Conservation (phyloP, 2,113 vertebrate species). For the Lophura nycthemera region DNA sequence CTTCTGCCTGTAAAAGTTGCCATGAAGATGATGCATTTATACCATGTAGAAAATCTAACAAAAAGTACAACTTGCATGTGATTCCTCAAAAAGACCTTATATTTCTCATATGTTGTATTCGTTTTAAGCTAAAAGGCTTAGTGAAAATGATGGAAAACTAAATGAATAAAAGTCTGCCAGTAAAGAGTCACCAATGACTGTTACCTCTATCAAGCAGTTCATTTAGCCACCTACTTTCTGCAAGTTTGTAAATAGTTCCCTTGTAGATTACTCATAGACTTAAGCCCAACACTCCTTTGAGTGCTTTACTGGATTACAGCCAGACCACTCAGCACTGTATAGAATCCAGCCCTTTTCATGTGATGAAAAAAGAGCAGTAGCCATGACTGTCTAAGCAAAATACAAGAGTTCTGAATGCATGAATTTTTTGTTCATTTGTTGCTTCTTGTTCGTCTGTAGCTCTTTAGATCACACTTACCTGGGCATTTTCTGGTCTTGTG, state of each 20-base stretch:
- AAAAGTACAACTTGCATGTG: background rate
- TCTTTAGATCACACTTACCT: background rate
- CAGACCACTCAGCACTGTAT: background rate
- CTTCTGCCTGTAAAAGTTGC: background rate
- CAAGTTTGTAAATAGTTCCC: background rate
- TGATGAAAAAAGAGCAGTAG: background rate
- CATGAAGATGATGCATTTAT: background rate
- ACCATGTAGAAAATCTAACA: background rate
- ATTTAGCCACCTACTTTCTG: background rate
- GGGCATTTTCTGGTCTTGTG: background rate
- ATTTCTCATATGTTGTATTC: background rate
- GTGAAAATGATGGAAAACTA: background rate
- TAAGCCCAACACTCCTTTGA: background rate
- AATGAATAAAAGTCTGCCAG: background rate
- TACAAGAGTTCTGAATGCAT: background rate
- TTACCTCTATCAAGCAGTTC: background rate
- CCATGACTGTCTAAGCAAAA: background rate
- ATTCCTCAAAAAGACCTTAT: background rate
- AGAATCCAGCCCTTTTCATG: background rate
- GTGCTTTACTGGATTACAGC: background rate
- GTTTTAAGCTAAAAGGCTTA: background rate
- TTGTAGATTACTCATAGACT: background rate
- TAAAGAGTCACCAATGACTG: background rate
- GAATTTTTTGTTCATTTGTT: background rate
- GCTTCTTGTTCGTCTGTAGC: background rate